Evolutionary conservation across 2,797 vertebrate species (phyloP).

Genomic region (Mormyrops attenuatus): DNA sequence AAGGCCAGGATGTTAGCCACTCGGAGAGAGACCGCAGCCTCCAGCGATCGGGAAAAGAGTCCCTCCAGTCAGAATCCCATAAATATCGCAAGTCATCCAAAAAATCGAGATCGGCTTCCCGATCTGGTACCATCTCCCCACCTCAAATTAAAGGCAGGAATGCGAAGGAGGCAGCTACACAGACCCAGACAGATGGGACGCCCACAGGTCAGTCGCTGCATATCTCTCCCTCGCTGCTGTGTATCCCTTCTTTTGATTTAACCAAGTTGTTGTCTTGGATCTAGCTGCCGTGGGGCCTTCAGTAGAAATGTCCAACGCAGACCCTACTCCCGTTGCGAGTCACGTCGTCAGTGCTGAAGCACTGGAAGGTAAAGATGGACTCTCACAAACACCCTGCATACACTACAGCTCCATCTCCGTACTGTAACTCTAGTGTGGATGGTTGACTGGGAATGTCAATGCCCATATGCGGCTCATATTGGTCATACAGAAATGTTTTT

Average conservation of each 20-base stretch:
- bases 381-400: not conserved
- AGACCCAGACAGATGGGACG: conserved; percentile 57
- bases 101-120: conserved; percentile 25
- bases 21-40: conserved; percentile 23
- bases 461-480: not conserved
- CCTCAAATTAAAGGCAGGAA: conserved; percentile 5
- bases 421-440: not conserved
- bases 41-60: not conserved
- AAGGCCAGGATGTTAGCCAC: conserved; percentile 12
- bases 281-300: conserved; percentile 37
- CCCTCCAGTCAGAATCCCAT: conserved; percentile 1
- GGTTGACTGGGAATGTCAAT: not conserved
- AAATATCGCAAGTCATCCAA: conserved; percentile 5
- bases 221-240: not conserved
- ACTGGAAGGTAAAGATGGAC: conserved; percentile 67
- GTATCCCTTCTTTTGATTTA: not conserved
- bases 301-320: conserved; percentile 43
- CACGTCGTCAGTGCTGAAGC: conserved; percentile 60
- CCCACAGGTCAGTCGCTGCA: conserved; percentile 52
- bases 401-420: not conserved
- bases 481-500: not conserved
- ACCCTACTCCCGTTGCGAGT: conserved; percentile 54
- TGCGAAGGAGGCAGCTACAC: conserved; percentile 62
- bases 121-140: conserved; percentile 19
- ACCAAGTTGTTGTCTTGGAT: conserved; percentile 6